Evolutionary conservation across 2,888 invertebrate genomes (phyloP).

Genomic region (Torymus texanus): DNA sequence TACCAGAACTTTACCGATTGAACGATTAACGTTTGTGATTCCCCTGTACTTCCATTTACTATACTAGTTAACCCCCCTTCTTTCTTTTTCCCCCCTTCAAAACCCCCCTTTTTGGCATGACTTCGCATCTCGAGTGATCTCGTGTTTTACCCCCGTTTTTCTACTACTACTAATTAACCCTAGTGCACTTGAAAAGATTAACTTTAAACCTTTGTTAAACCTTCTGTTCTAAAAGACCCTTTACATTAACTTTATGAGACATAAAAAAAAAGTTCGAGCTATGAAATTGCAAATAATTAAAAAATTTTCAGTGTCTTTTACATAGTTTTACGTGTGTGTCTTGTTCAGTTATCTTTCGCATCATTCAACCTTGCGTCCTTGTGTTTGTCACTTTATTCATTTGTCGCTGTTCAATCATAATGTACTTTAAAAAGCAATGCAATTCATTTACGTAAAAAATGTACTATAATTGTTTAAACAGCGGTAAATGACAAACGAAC

Average conservation of each 20-base stretch:
- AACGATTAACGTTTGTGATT: slow-evolving; percentile 47
- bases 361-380: slow-evolving; percentile 60
- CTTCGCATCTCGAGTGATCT: slow-evolving; percentile 53
- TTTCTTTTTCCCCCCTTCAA: neutral
- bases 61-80: slow-evolving; percentile 24
- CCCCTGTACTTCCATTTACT: slow-evolving; percentile 32
- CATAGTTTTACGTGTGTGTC: slow-evolving; percentile 51
- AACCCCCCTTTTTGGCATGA: slow-evolving; percentile 50
- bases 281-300: slow-evolving; percentile 14
- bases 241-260: slow-evolving; percentile 22
- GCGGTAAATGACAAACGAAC: slow-evolving; percentile 41
- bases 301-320: slow-evolving; percentile 51
- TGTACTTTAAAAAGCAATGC: slow-evolving; percentile 17
- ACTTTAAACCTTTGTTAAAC: slow-evolving; percentile 31
- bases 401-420: slow-evolving; percentile 44
- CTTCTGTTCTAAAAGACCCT: slow-evolving; percentile 31
- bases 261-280: slow-evolving; percentile 29
- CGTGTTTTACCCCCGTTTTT: slow-evolving; percentile 47
- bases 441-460: slow-evolving; percentile 18
- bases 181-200: slow-evolving; percentile 47
- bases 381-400: slow-evolving; percentile 59
- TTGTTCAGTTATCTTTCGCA: slow-evolving; percentile 50
- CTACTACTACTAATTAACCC: slow-evolving; percentile 51
- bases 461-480: slow-evolving; percentile 29
- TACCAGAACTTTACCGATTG: slow-evolving; percentile 40